phyloP scores from a whole-genome alignment of 2,113 vertebrate species.

The Cynopterus brachyotis region DNA sequence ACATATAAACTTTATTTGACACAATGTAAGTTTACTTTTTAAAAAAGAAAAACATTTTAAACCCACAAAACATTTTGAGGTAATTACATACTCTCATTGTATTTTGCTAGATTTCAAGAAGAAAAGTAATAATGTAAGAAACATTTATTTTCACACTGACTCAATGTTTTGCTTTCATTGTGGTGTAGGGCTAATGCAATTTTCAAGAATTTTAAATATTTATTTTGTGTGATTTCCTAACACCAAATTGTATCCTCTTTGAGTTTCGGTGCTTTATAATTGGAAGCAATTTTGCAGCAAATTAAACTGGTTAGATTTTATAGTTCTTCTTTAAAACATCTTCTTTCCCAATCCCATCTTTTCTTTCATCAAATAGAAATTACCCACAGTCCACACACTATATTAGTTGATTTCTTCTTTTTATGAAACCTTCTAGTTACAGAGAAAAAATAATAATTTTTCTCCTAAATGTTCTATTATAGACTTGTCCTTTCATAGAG shows the following conservation, averaged over 20 bases:
- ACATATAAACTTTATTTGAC: not conserved
- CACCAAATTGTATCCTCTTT: conserved; percentile 30
- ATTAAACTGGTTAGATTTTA: not conserved
- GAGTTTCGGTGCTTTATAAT: conserved; percentile 32
- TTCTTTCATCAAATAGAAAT: conserved; percentile 66
- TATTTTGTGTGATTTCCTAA: conserved; percentile 56
- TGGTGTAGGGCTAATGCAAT: not conserved
- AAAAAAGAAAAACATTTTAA: conserved; percentile 28
- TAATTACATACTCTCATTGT: conserved; percentile 8
- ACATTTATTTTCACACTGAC: conserved; percentile 44
- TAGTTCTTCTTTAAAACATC: not conserved
- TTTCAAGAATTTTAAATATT: conserved; percentile 29
- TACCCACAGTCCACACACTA: not conserved
- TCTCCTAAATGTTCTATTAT: conserved; percentile 52
- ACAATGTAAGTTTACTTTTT: not conserved
- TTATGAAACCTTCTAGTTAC: conserved; percentile 39
- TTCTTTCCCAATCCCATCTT: not conserved
- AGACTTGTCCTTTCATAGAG: conserved; percentile 76
- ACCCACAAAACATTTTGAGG: not conserved
- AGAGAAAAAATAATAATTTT: conserved; percentile 54
- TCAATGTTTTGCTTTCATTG: conserved; percentile 48
- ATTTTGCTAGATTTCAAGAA: conserved; percentile 52
- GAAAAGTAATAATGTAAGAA: conserved; percentile 28
- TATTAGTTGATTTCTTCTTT: conserved; percentile 39
- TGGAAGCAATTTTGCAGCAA: not conserved